phyloP scores from a whole-genome alignment of 2,113 vertebrate species.

The Mustelus asterias region DNA sequence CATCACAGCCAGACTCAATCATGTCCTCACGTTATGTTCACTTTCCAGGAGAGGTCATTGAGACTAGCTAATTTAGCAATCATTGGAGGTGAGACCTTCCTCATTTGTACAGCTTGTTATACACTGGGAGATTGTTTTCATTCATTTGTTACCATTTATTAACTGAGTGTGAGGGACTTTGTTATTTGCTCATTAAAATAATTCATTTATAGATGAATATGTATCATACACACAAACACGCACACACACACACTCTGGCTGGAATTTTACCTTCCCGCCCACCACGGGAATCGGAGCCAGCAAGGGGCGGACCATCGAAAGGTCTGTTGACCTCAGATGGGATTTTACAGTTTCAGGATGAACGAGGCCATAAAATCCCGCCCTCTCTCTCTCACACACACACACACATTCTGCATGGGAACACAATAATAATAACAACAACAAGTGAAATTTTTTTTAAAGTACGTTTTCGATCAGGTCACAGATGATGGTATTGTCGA shows the following conservation, averaged over 20 bases:
- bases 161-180: background rate
- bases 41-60: background rate
- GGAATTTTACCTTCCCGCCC: too few species aligned
- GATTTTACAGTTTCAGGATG: too few species aligned
- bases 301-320: too few species aligned
- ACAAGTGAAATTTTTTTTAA: background rate
- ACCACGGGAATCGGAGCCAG: too few species aligned
- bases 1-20: background rate
- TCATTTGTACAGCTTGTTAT: background rate
- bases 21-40: background rate
- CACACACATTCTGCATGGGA: background rate
- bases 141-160: background rate
- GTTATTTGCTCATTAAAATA: background rate
- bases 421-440: background rate
- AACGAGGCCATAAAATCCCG: too few species aligned
- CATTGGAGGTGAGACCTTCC: background rate
- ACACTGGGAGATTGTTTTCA: background rate
- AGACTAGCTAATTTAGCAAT: background rate
- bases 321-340: too few species aligned
- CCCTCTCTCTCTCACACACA: background rate
- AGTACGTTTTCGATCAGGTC: constrained; percentile 62
- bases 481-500: constrained; percentile 68
- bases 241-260: too few species aligned
- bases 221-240: background rate
- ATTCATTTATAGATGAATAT: background rate